These are phyloP conservation scores for Micropoecilia bifurca DNA, from an alignment of 2,797 vertebrate species.

Conservation along the genomic window DNA sequence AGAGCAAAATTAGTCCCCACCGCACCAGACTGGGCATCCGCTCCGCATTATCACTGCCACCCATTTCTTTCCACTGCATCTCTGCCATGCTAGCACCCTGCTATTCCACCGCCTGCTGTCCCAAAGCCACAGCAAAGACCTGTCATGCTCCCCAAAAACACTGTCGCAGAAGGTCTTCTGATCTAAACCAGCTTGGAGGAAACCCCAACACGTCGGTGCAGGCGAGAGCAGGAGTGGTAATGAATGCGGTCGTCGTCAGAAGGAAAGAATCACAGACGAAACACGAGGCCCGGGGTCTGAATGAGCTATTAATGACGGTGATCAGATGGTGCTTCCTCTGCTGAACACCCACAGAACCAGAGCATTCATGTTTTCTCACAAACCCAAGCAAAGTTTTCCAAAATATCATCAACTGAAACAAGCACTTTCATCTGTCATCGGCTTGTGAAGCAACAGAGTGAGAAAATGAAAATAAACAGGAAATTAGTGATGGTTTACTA, in stretches of 20 bases:
- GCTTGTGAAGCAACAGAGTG: neutral
- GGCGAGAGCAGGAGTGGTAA: constrained; percentile 30
- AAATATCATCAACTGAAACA: neutral
- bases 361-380: neutral
- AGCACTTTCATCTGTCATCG: neutral
- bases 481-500: neutral
- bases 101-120: constrained; percentile 12
- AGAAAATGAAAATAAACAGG: neutral
- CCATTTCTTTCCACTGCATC: constrained; percentile 33
- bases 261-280: constrained; percentile 43
- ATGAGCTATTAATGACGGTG: constrained; percentile 46
- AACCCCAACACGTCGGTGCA: constrained; percentile 24
- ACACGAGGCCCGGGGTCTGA: constrained; percentile 24
- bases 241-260: constrained; percentile 30
- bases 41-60: constrained; percentile 60
- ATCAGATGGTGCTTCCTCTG: constrained; percentile 22
- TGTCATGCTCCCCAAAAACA: constrained; percentile 28
- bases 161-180: constrained; percentile 10
- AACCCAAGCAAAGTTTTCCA: constrained; percentile 2
- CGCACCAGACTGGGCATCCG: constrained; percentile 57
- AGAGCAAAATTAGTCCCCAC: constrained; percentile 58
- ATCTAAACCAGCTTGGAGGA: constrained; percentile 8
- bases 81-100: constrained; percentile 36
- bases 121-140: constrained; percentile 61
- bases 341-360: constrained; percentile 19